Conservation (phyloP, 2,797 vertebrate species). For the Paramormyrops hopkinsi region DNA sequence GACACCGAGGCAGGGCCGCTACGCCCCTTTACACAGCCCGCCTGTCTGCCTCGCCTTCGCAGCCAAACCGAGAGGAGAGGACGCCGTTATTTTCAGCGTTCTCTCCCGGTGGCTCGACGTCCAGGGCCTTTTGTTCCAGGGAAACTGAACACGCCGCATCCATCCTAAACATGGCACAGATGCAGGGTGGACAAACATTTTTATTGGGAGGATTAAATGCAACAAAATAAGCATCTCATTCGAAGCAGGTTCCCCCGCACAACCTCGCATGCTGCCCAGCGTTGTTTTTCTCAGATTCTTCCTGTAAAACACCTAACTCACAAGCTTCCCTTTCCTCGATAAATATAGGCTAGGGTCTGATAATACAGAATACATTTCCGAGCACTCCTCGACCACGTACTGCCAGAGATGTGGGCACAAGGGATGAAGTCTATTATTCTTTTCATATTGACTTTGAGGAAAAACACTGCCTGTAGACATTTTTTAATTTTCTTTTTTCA, state of each 20-base stretch:
- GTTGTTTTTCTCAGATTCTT: neutral
- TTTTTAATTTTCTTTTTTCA: slow-evolving; percentile 29
- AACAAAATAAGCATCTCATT: neutral
- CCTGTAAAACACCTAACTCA: neutral
- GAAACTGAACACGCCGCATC: neutral
- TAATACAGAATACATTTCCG: neutral
- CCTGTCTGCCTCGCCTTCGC: neutral
- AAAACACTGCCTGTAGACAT: slow-evolving; percentile 26
- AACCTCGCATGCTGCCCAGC: neutral
- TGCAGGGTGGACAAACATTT: neutral
- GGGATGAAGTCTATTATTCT: slow-evolving; percentile 19
- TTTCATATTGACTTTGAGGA: slow-evolving; percentile 26
- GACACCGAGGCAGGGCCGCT: neutral
- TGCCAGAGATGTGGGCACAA: neutral
- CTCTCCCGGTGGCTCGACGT: neutral
- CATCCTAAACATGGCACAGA: neutral
- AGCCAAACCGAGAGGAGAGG: neutral
- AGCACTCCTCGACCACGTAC: neutral
- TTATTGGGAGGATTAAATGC: neutral
- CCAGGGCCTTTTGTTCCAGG: neutral
- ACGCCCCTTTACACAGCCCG: neutral
- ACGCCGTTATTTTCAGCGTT: neutral
- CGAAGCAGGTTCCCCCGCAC: neutral
- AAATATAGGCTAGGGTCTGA: neutral
- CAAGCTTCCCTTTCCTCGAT: neutral